Percentiles rank a stretch among this genome's conserved stretches.
These are phyloP conservation scores for Heliocidaris tuberculata DNA, from an alignment of 35 echinoderm and acorn worm genomes.

Conservation along the genomic window DNA sequence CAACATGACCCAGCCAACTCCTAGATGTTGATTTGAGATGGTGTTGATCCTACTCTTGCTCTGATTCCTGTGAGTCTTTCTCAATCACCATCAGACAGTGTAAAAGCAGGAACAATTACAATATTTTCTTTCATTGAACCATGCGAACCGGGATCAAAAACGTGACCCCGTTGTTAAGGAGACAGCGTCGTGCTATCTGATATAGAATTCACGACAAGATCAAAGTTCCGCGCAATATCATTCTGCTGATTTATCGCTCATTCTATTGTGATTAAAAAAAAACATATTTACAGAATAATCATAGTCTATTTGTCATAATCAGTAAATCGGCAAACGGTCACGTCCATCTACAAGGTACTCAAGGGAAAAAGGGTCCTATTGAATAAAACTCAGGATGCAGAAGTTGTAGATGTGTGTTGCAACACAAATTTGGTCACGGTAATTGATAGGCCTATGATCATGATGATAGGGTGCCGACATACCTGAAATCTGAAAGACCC, in stretches of 20 bases:
- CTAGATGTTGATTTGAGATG: not conserved
- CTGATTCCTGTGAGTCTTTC: not conserved
- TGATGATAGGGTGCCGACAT: too few relatives aligned
- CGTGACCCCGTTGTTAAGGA: constrained; percentile 18
- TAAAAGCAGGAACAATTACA: constrained; percentile 8
- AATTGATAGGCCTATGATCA: too few relatives aligned
- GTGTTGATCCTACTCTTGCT: not conserved
- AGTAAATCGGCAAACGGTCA: too few relatives aligned
- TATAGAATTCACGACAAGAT: not conserved
- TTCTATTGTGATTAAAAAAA: too few relatives aligned
- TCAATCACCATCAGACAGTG: not conserved
- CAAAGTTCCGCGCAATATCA: not conserved
- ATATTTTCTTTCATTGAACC: not conserved
- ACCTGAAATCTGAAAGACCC: too few relatives aligned
- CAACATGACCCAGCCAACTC: not conserved
- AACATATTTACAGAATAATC: too few relatives aligned
- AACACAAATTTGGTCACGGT: too few relatives aligned
- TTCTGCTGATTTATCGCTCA: not conserved
- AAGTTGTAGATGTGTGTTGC: too few relatives aligned
- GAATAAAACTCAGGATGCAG: too few relatives aligned
- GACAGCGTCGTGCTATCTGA: not conserved
- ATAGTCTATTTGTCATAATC: too few relatives aligned
- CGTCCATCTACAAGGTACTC: too few relatives aligned
- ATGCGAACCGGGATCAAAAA: not conserved
- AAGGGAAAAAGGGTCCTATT: too few relatives aligned